Percentiles rank a stretch among this genome's conserved stretches.
These are phyloP conservation scores for Troides aeacus DNA, from an alignment of 2,888 invertebrate species.

Conservation along the genomic window DNA sequence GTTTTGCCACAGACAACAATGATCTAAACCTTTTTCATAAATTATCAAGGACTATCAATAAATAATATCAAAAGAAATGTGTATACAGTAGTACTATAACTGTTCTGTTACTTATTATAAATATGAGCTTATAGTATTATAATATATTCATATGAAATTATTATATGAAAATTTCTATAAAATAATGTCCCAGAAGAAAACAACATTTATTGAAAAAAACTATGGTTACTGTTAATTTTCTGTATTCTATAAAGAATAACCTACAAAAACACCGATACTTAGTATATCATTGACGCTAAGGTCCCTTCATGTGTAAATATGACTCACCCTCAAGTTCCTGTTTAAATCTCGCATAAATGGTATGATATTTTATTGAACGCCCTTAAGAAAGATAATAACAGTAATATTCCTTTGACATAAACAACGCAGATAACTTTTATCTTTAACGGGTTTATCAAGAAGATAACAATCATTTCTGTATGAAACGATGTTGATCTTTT, in stretches of 20 bases:
- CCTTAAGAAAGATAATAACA: background rate
- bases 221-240: too few relatives aligned
- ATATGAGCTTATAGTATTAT: too few relatives aligned
- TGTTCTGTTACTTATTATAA: too few relatives aligned
- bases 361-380: slow-evolving; percentile 3
- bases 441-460: slow-evolving; percentile 1
- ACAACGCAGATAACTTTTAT: slow-evolving; percentile 6
- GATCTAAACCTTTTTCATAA: background rate
- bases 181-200: too few relatives aligned
- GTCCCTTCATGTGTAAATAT: background rate
- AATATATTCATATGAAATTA: too few relatives aligned
- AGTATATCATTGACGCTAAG: background rate
- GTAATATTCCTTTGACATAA: background rate
- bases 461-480: background rate
- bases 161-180: too few relatives aligned
- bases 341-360: background rate
- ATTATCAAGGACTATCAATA: too few relatives aligned
- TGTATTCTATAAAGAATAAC: background rate
- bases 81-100: too few relatives aligned
- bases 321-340: background rate
- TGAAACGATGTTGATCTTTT: background rate
- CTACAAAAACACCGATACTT: background rate
- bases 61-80: too few relatives aligned
- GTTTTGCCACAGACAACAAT: too few relatives aligned
- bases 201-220: too few relatives aligned